These are phyloP conservation scores for Xanthia togata DNA, from an alignment of 2,888 invertebrate species.

Conservation along the genomic window DNA sequence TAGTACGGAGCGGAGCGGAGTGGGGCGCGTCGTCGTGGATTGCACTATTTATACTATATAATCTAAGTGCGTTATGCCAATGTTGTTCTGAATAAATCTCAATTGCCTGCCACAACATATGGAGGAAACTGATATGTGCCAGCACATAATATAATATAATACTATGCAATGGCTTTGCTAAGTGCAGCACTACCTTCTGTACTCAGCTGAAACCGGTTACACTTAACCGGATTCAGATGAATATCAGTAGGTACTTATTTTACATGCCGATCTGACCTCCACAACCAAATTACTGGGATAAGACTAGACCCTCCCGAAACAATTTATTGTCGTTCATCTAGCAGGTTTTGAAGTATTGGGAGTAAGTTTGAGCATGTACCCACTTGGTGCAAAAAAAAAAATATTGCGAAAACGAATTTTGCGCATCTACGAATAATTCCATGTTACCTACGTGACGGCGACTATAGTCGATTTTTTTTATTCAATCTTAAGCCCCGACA, in stretches of 20 bases:
- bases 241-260: not conserved
- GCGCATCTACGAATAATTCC: no score
- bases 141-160: not conserved
- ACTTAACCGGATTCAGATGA: no score
- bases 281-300: not conserved
- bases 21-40: no score
- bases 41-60: no score
- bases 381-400: no score
- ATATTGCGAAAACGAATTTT: no score
- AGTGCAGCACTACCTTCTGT: no score
- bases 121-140: not conserved
- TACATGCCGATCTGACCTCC: not conserved
- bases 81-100: not conserved
- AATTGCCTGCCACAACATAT: not conserved
- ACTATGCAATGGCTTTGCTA: not conserved
- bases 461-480: no score
- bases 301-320: not conserved
- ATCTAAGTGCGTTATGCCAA: not conserved
- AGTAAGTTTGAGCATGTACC: no score
- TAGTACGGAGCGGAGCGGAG: no score
- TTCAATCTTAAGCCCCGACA: not conserved
- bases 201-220: not conserved
- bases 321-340: not conserved
- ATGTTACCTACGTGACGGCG: no score
- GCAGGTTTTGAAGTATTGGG: no score